phyloP scores from a whole-genome alignment of 2,888 invertebrate species.

The Ectobius pallidus region DNA sequence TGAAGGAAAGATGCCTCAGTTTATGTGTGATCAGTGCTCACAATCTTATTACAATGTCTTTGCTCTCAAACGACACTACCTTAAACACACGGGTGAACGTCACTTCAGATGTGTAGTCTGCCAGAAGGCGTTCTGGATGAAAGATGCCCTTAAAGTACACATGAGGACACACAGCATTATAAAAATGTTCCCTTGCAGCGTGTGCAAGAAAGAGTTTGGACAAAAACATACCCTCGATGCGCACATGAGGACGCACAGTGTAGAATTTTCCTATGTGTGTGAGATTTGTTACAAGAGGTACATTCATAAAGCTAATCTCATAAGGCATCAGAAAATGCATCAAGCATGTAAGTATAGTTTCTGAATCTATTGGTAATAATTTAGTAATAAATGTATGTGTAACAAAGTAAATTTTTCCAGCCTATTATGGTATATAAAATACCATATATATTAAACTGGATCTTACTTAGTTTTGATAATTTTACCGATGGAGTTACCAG shows the following conservation, averaged over 20 bases:
- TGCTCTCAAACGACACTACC: slow-evolving; percentile 45
- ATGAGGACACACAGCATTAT: slow-evolving; percentile 62
- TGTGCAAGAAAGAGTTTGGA: slow-evolving; percentile 62
- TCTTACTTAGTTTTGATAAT: too few relatives aligned
- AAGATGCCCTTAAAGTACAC: slow-evolving; percentile 60
- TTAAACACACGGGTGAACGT: slow-evolving; percentile 42
- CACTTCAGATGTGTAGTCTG: slow-evolving; percentile 56
- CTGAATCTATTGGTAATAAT: too few relatives aligned
- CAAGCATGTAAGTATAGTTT: too few relatives aligned
- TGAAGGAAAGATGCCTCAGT: slow-evolving; percentile 27
- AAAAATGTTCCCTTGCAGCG: slow-evolving; percentile 59
- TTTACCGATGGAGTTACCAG: too few relatives aligned
- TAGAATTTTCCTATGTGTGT: slow-evolving; percentile 58
- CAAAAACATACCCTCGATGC: slow-evolving; percentile 60
- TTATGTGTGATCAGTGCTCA: slow-evolving; percentile 29
- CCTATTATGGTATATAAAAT: too few relatives aligned
- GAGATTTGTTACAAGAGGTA: slow-evolving; percentile 60
- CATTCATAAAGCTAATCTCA: slow-evolving; percentile 29
- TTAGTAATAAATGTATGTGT: too few relatives aligned
- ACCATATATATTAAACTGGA: too few relatives aligned
- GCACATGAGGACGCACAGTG: slow-evolving; percentile 60
- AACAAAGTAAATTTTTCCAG: too few relatives aligned
- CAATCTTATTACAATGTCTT: slow-evolving; percentile 31
- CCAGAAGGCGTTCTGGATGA: slow-evolving; percentile 60
- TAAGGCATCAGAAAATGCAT: slow-evolving; percentile 27